Conservation (phyloP, 2,888 invertebrate species). For the Harpalus rubripes region DNA sequence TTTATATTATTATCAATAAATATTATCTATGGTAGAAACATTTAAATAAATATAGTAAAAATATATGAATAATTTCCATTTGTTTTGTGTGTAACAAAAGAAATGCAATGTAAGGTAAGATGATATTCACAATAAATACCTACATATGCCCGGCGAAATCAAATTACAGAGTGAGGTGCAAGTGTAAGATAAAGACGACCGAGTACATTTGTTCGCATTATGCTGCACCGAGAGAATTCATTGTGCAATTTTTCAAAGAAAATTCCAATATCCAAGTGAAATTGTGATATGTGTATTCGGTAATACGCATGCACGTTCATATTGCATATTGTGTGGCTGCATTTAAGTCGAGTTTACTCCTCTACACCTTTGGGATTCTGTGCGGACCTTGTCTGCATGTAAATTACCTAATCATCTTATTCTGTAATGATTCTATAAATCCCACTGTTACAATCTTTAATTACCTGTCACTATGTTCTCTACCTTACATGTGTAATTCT, state of each 20-base stretch:
- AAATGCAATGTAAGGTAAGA: neutral
- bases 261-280: slow-evolving; percentile 42
- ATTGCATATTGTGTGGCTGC: slow-evolving; percentile 47
- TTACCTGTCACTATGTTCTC: slow-evolving; percentile 1
- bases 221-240: slow-evolving; percentile 17
- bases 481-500: slow-evolving; percentile 2
- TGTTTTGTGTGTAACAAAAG: neutral
- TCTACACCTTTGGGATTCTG: slow-evolving; percentile 23
- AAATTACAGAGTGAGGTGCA: neutral
- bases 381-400: slow-evolving; percentile 34
- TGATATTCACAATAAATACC: slow-evolving; percentile 1
- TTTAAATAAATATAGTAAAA: neutral
- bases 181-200: slow-evolving; percentile 15
- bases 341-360: slow-evolving; percentile 38
- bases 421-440: slow-evolving; percentile 42
- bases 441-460: slow-evolving; percentile 10
- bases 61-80: neutral
- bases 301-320: slow-evolving; percentile 41
- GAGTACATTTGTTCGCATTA: slow-evolving; percentile 45
- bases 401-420: slow-evolving; percentile 39
- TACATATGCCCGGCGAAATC: neutral
- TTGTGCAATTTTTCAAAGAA: slow-evolving; percentile 47
- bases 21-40: neutral
- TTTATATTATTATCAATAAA: too few relatives aligned
- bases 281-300: slow-evolving; percentile 51